Percentiles rank a stretch among this genome's conserved stretches.
Evolutionary conservation across 2,113 vertebrate species (phyloP).

Genomic region (Oplegnathus fasciatus): DNA sequence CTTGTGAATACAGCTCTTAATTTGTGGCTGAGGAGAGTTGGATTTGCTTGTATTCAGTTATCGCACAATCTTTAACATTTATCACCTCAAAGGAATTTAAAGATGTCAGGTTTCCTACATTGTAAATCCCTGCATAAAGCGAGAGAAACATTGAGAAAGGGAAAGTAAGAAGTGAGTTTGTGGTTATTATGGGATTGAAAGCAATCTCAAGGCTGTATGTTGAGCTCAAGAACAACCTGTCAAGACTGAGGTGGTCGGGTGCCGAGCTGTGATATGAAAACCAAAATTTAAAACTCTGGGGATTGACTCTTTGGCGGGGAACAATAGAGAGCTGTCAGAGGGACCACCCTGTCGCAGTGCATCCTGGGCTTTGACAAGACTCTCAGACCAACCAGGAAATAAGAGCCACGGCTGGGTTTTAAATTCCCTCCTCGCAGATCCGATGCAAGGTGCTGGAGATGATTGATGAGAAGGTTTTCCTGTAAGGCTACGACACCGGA

Average conservation of each 20-base stretch:
- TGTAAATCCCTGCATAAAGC: constrained; percentile 17
- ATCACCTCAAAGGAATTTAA: constrained; percentile 40
- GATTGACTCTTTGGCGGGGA: constrained; percentile 48
- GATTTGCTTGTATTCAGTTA: neutral
- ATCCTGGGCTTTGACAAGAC: constrained; percentile 58
- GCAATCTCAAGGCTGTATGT: constrained; percentile 18
- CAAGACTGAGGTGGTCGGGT: constrained; percentile 23
- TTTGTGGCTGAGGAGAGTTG: constrained; percentile 1
- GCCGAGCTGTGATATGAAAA: constrained; percentile 56
- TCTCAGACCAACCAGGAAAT: constrained; percentile 60
- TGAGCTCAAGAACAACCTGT: constrained; percentile 8
- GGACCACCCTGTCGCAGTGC: constrained; percentile 68
- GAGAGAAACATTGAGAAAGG: neutral
- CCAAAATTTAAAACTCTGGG: constrained; percentile 38
- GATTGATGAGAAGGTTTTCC: constrained; percentile 77
- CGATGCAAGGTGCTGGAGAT: constrained; percentile 58
- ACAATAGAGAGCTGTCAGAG: constrained; percentile 61
- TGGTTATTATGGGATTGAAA: constrained; percentile 9
- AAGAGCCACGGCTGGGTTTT: constrained; percentile 62
- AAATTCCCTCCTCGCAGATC: constrained; percentile 57
- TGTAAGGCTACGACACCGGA: constrained; percentile 55
- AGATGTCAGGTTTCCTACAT: constrained; percentile 24
- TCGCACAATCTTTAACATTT: neutral
- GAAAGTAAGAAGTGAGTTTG: neutral
- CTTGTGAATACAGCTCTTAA: constrained; percentile 11